phyloP scores from a whole-genome alignment of 2,888 invertebrate species.

The Neoitamus cyanurus region DNA sequence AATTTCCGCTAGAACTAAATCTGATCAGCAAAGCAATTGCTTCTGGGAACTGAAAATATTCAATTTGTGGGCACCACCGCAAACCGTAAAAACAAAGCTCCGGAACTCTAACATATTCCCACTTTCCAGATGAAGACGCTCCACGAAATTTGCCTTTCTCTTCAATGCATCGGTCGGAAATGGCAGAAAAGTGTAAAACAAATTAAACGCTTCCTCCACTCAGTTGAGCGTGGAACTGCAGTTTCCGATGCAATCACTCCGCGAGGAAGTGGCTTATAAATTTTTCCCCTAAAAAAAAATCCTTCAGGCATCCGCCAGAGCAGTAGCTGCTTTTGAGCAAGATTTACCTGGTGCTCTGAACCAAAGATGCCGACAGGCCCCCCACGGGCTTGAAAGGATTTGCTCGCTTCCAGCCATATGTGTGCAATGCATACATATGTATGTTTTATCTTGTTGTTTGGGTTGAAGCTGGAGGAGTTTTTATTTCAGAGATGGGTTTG shows the following conservation, averaged over 20 bases:
- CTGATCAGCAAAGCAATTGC: no score
- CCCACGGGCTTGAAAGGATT: neutral
- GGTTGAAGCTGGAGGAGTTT: neutral
- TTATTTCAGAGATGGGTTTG: neutral
- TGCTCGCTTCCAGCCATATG: neutral
- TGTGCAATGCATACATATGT: neutral
- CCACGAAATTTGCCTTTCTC: neutral
- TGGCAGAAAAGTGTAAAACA: neutral
- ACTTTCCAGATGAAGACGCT: neutral
- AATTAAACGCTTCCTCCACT: neutral
- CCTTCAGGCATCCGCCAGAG: neutral
- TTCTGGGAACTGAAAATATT: neutral
- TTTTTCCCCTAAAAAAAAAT: neutral
- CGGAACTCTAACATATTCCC: neutral
- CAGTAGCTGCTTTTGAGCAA: neutral
- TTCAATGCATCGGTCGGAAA: neutral
- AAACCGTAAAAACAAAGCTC: neutral
- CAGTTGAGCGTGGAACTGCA: neutral
- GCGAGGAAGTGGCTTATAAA: neutral
- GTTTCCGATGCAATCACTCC: neutral
- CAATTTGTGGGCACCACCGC: neutral
- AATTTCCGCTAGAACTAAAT: neutral
- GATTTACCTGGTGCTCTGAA: neutral
- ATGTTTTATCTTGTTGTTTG: neutral
- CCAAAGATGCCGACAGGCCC: neutral